Evolutionary conservation across 2,797 vertebrate genomes (phyloP), one percentile per base, ranked within the genome.

Genomic region (Ctenosaura bakeri): DNA sequence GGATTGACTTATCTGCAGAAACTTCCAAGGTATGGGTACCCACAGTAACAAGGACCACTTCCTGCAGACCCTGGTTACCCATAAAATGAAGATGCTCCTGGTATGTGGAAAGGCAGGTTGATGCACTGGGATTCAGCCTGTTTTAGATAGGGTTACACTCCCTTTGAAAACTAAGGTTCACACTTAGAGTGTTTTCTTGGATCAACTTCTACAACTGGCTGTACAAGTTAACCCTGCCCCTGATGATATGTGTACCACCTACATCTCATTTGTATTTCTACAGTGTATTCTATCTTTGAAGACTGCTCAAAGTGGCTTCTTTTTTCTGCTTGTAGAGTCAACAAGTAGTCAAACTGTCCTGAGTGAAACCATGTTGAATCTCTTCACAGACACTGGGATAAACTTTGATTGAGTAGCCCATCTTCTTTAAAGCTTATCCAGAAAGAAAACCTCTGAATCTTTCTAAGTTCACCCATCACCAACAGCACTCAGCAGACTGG

Each of bases 401-500:
- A 90, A 59, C 85, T 92, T 89, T 64, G 86, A 89, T 92, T 89
- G 88, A 94, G 88, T 42, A 88, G 32, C 24, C 86, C 56, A 9
- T 90, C 0, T 52, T 35, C 46, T 77, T 69, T 62, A 29, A 71
- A 69, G 73, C n/a, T 90, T 77, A 74, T 90, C 50, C 79, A 92
- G 90, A 92, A 1, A 91, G 0, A 50, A 54, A 13, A 18, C 83
- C 81, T 92, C 81, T 1, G 0, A n/a, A 87, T 82, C 32, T 83
- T 62, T 38, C 12, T 85, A 35, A 83, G 42, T 74, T 81, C 77
- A 66, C 90, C 87, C 93, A 88, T 79, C 86, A 93, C n/a, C 6
- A 9, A 88, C 22, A 69, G 78, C 1, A 0, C 86, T 89, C 88
- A 64, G 77, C 90, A 92, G 82, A n/a, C 14, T 94, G 46, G 29